These are phyloP conservation scores for Leptinotarsa haldemani DNA, from an alignment of 2,888 invertebrate species.

Conservation along the genomic window DNA sequence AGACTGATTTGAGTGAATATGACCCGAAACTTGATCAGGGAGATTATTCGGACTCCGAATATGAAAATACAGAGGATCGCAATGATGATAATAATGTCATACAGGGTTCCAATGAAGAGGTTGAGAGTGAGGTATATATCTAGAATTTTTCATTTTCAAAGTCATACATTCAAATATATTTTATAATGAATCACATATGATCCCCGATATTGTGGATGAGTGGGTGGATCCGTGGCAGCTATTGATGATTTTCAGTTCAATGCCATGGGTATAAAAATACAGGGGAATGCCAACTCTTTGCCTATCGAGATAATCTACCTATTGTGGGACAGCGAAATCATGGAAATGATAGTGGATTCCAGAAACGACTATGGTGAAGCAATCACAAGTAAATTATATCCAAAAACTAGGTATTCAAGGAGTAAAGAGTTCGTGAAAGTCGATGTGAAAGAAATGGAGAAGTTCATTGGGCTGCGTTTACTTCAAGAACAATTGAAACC, in stretches of 20 bases:
- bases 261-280: neutral
- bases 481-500: conserved; percentile 10
- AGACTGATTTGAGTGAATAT: no score
- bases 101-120: no score
- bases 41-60: no score
- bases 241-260: neutral
- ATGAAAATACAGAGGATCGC: no score
- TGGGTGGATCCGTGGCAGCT: neutral
- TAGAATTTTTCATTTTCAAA: no score
- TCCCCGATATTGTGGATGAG: no score
- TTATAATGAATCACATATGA: no score
- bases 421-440: neutral
- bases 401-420: conserved; percentile 17
- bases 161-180: no score
- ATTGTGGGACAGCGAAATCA: conserved; percentile 15
- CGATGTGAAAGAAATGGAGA: conserved; percentile 13
- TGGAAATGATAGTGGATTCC: conserved; percentile 6
- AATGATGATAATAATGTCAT: no score
- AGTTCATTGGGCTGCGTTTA: conserved; percentile 20
- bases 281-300: neutral
- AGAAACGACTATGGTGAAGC: conserved; percentile 6
- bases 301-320: neutral
- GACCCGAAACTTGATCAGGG: no score
- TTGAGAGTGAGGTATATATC: no score
- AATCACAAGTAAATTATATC: neutral